Conservation (phyloP, 2,797 vertebrate species). For the Toxotes lorentzi region DNA sequence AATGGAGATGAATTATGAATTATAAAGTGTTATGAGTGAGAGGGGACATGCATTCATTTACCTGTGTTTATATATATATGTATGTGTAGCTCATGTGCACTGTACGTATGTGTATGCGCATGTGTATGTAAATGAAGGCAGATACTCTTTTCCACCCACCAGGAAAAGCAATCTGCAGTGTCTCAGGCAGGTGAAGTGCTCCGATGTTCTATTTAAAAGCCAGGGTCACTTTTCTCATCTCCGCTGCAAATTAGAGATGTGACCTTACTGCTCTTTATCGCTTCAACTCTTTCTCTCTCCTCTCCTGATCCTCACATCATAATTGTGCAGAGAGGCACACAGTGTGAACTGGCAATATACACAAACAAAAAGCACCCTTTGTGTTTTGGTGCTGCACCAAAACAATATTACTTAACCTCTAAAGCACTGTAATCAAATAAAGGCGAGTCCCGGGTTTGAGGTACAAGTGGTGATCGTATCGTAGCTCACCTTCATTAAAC, state of each 20-base stretch:
- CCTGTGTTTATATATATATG: conserved; percentile 3
- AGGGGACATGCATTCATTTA: conserved; percentile 26
- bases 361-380: conserved; percentile 53
- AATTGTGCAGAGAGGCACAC: conserved; percentile 52
- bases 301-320: conserved; percentile 45
- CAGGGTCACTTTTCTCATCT: conserved; percentile 79
- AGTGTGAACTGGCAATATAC: conserved; percentile 28
- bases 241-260: conserved; percentile 77
- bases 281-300: conserved; percentile 47
- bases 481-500: conserved; percentile 59
- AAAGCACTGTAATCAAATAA: conserved; percentile 65
- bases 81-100: conserved; percentile 6
- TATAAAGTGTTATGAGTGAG: conserved; percentile 43
- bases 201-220: conserved; percentile 77
- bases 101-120: conserved; percentile 8
- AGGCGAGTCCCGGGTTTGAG: conserved; percentile 48
- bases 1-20: conserved; percentile 49
- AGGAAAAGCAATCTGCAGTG: conserved; percentile 74
- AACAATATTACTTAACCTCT: conserved; percentile 68
- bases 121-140: conserved; percentile 55
- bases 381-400: conserved; percentile 33
- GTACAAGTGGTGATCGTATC: conserved; percentile 32
- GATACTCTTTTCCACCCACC: conserved; percentile 61
- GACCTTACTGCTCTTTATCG: conserved; percentile 59
- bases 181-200: conserved; percentile 74